Evolutionary conservation across 1,140 invertebrate species (phyloP), one percentile per base, ranked within the genome.

Genomic region (Littorina saxatilis): DNA sequence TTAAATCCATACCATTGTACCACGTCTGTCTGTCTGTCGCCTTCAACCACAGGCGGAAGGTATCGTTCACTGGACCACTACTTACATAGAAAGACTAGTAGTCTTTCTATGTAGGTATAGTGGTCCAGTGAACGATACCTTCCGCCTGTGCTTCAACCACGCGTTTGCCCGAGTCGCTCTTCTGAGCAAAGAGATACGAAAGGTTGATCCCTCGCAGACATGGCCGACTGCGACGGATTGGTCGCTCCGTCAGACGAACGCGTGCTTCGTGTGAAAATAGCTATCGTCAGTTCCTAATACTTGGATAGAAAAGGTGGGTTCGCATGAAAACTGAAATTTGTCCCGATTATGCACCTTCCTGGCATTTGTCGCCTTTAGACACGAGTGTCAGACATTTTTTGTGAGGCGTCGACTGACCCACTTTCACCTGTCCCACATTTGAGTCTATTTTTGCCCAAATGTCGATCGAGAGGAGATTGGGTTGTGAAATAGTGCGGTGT

Each of bases 371-470:
- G 40, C 40, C 50, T 27, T 20, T 9, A 73, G 70, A 37, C 39
- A 23, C 29, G 35, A 37, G 23, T 27, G 39, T 73, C 39, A 23
- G 70, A 52, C 70, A 47, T 52, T 73, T n/a, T 23, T n/a, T 73
- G 43, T 47, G n/a, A 29, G 40, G 70, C 70, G 70, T 73, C 70
- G 70, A 73, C 17, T 73, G 70, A 73, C 70, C 70, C 35, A 73
- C 23, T 73, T 61, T 73, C 40, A 39, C 70, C 17, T 73, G 70
- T 52, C 70, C 70, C 70, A 73, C 70, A 73, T 73, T 73, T 39
- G 43, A 13, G 70, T 29, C 70, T 50, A 50, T 73, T 73, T 73
- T 73, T 73, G 40, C 70, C 70, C 9, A n/a, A n/a, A 47, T 23
- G 70, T 50, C 43, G n/a, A 35, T 29, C 43, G 43, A 52, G 13